Base-by-base conservation (phyloP, 2,113 vertebrate species). In the Elephas maximus region DNA sequence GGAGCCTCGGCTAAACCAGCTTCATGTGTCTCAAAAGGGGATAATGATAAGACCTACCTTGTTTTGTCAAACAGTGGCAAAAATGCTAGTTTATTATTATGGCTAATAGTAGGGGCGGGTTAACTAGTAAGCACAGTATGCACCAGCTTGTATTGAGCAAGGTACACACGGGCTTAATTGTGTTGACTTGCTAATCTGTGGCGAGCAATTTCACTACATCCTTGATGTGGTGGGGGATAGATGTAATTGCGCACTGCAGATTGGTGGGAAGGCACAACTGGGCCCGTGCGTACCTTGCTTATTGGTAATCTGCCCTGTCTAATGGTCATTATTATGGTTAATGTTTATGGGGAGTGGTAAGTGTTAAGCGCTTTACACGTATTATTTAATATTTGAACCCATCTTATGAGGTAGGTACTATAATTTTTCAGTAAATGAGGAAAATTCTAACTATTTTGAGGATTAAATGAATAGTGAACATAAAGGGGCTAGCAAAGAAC, bases 401-500 rank as follows among this genome's bases (percentile, higher is more conserved):
- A 26, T 77, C 51, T 89, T 83, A 65, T 30, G 69, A 93, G 30
- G 15, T 82, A 93, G 30, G 20, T 82, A 23, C n/a, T 93, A 3
- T 86, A 44, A 44, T 97, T 87, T 96, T 90, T 92, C 48, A 67
- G 17, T 67, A 67, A 79, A 67, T 78, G 69, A 90, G 73, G 51
- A 86, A 78, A 76, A 76, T 48, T 63, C 15, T 80, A 87, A 57
- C 76, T 82, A 1, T 76, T 30, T 87, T 95, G 63, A 92, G 10
- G 74, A 44, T 79, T 95, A 90, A 81, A 57, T 86, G 88, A 80
- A 65, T 17, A 74, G 57, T 51, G n/a, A 76, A 79, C 45, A n/a
- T 87, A 23, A 80, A 74, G 57, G 51, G 26, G 3, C 76, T 69
- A 44, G 23, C 67, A 83, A 92, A 90, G 67, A 94, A 45, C 23